These are phyloP conservation scores for Drosophila trapezifrons DNA, from an alignment of 1,140 invertebrate genomes.

Conservation along the genomic window DNA sequence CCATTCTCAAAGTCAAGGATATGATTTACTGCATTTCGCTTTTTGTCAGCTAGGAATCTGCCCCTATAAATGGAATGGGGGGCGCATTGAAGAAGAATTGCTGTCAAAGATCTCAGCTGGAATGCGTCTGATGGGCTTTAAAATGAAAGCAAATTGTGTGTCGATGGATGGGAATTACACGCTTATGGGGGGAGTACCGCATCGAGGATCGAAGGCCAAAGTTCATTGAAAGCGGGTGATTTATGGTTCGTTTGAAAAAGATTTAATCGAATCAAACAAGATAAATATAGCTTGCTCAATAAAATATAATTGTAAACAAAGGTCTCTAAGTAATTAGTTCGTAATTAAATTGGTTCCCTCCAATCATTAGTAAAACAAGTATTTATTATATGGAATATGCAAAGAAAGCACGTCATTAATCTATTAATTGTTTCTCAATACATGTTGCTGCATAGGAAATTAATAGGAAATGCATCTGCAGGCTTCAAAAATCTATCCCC, in stretches of 20 bases:
- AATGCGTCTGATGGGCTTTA: constrained; percentile 17
- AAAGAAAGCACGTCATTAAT: not conserved
- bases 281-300: not conserved
- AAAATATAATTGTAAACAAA: not conserved
- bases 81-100: not conserved
- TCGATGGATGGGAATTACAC: constrained; percentile 12
- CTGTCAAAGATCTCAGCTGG: constrained; percentile 14
- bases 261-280: too few species aligned
- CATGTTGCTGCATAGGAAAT: too few species aligned
- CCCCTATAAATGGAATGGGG: not conserved
- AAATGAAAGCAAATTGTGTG: constrained; percentile 32
- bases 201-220: constrained; percentile 6
- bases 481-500: not conserved
- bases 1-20: constrained; percentile 25
- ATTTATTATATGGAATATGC: not conserved
- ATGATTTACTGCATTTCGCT: constrained; percentile 17
- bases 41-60: constrained; percentile 25
- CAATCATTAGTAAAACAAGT: not conserved
- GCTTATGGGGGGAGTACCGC: not conserved
- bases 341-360: too few species aligned
- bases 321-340: too few species aligned
- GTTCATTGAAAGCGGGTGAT: not conserved
- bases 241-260: constrained; percentile 6
- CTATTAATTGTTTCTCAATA: not conserved
- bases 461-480: too few species aligned